Evolutionary conservation across 2,113 vertebrate genomes (phyloP).

Genomic region (Notarius quadriscutis): DNA sequence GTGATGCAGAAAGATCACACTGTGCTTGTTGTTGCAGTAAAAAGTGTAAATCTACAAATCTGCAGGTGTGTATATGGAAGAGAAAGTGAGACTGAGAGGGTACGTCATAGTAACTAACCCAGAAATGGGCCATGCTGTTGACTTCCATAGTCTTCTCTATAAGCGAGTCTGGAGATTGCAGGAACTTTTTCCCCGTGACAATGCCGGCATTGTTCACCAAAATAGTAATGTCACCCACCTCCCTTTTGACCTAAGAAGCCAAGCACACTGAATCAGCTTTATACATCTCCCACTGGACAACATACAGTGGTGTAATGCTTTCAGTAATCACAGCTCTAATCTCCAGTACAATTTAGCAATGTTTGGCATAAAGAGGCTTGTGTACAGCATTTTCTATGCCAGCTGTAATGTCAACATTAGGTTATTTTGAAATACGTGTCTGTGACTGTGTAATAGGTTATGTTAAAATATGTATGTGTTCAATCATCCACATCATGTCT

Average conservation of each 20-base stretch:
- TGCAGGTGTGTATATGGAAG: background rate
- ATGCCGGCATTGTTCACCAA: slow-evolving; percentile 91
- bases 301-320: background rate
- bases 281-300: background rate
- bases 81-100: background rate
- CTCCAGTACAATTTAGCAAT: background rate
- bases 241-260: slow-evolving; percentile 84
- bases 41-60: background rate
- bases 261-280: slow-evolving; percentile 15
- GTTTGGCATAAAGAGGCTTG: background rate
- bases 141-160: slow-evolving; percentile 84
- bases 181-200: slow-evolving; percentile 81
- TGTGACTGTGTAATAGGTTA: too few species aligned
- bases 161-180: slow-evolving; percentile 81
- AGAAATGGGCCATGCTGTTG: slow-evolving; percentile 87
- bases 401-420: background rate
- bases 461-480: background rate
- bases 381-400: background rate
- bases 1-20: background rate
- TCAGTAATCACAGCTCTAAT: background rate
- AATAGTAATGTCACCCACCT: slow-evolving; percentile 88
- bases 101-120: slow-evolving; percentile 74
- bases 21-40: background rate
- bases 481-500: background rate
- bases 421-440: background rate